Percentiles rank a stretch among this genome's conserved stretches.
phyloP scores from a whole-genome alignment of 2,113 vertebrate species.

The Mohoua ochrocephala region DNA sequence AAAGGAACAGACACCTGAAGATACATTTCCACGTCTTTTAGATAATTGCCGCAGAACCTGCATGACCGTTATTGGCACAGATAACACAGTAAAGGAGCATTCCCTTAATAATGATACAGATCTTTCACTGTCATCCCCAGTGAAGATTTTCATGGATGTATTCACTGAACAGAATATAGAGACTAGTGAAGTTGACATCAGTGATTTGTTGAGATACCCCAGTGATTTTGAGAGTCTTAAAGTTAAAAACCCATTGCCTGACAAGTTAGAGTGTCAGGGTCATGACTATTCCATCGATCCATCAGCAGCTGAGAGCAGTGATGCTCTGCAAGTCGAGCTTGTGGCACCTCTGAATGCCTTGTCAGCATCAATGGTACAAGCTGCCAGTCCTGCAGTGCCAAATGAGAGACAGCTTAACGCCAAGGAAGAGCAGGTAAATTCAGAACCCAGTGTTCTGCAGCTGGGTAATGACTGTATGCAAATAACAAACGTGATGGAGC shows the following conservation, averaged over 20 bases:
- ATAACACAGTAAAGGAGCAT: neutral
- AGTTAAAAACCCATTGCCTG: neutral
- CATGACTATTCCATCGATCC: neutral
- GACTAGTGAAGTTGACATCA: neutral
- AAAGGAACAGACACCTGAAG: neutral
- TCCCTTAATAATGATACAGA: neutral
- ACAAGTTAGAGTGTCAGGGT: neutral
- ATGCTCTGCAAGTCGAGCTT: neutral
- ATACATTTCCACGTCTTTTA: neutral
- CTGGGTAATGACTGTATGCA: conserved; percentile 35
- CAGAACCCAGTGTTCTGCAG: neutral
- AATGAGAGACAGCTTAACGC: neutral
- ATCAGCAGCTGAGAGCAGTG: neutral
- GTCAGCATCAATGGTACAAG: neutral
- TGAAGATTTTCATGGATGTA: neutral
- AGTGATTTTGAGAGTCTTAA: neutral
- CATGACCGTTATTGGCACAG: neutral
- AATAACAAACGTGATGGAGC: neutral
- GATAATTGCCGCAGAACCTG: neutral
- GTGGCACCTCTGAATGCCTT: conserved; percentile 16
- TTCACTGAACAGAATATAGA: neutral
- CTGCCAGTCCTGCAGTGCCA: neutral
- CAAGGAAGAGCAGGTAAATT: neutral
- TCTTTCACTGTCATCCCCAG: neutral
- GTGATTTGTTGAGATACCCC: neutral